Evolutionary conservation across 2,797 vertebrate genomes (phyloP).

Genomic region (Tokudaia tokunoshimensis): DNA sequence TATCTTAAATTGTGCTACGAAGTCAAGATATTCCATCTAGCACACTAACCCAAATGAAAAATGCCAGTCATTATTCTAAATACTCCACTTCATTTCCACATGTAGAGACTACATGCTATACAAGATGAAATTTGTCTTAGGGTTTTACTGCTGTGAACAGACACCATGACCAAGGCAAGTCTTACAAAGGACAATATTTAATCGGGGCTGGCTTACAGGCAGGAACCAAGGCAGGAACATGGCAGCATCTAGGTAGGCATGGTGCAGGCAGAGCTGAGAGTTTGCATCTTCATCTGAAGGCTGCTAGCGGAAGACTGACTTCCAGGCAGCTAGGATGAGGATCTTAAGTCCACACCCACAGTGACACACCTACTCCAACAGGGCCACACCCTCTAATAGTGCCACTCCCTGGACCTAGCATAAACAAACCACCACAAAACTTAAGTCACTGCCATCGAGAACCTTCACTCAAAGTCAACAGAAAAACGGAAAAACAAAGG

Average conservation of each 20-base stretch:
- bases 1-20: not conserved
- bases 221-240: not conserved
- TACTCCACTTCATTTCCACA: not conserved
- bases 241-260: no score
- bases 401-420: not conserved
- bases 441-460: not conserved
- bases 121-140: not conserved
- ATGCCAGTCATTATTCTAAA: not conserved
- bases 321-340: not conserved
- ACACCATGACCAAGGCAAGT: not conserved
- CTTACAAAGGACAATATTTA: not conserved
- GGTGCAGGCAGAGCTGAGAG: not conserved
- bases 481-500: not conserved
- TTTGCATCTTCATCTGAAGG: not conserved
- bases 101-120: not conserved
- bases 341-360: not conserved
- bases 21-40: not conserved
- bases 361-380: not conserved
- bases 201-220: not conserved
- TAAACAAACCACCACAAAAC: not conserved
- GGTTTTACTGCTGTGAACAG: not conserved
- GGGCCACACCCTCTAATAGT: not conserved
- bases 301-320: not conserved
- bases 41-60: constrained; percentile 3
- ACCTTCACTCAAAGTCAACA: not conserved